Evolutionary conservation across 2,113 vertebrate species (phyloP).

Genomic region (Rhineura floridana): DNA sequence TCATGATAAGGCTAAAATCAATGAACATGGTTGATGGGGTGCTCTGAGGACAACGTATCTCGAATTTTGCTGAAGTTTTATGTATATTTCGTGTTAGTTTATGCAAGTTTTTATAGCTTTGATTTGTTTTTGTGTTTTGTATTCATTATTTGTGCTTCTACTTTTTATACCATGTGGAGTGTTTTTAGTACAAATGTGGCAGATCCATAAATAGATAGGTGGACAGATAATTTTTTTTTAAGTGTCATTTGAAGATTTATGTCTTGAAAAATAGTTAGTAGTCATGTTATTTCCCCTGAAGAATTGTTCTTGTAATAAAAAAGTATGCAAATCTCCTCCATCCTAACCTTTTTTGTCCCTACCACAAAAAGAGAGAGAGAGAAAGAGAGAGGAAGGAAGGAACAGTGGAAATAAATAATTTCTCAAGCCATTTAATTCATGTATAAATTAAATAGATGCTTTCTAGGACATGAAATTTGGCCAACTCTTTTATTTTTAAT

Average conservation of each 20-base stretch:
- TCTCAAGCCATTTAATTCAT: constrained; percentile 61
- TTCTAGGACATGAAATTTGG: constrained; percentile 55
- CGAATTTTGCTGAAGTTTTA: neutral
- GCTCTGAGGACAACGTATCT: neutral
- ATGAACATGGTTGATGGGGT: neutral
- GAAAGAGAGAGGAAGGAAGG: neutral
- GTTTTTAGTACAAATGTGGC: neutral
- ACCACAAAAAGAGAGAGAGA: constrained; percentile 32
- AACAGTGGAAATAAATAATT: constrained; percentile 21
- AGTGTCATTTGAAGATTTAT: constrained; percentile 61
- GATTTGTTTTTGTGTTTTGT: neutral
- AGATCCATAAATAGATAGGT: constrained; percentile 14
- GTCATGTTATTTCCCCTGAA: constrained; percentile 53
- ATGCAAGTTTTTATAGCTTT: neutral
- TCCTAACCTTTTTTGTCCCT: constrained; percentile 46
- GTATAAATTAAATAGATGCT: constrained; percentile 64
- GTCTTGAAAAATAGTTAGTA: constrained; percentile 54
- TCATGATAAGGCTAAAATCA: neutral
- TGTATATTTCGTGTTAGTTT: neutral
- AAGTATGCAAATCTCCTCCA: constrained; percentile 55
- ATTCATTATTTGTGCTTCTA: neutral
- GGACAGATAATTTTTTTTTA: constrained; percentile 55
- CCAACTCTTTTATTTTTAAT: constrained; percentile 51
- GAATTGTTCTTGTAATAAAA: constrained; percentile 50
- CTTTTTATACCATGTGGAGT: neutral